phyloP scores from a whole-genome alignment of 2,113 vertebrate genomes.

The Melanocharis versteri region DNA sequence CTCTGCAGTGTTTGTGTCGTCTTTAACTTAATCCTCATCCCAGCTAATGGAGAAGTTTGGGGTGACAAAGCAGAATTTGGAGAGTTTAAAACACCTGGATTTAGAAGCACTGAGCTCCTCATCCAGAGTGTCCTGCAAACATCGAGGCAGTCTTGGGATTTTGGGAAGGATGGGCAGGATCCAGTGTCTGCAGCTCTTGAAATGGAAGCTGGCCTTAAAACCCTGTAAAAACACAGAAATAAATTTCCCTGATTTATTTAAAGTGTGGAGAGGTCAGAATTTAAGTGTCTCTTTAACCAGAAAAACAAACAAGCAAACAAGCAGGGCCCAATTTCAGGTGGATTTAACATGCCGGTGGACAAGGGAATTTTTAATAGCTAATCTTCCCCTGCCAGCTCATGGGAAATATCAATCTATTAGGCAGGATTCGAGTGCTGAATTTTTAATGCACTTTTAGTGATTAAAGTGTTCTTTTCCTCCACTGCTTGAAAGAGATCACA shows the following conservation, averaged over 20 bases:
- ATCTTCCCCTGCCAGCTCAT: conserved; percentile 38
- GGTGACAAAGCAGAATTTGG: not conserved
- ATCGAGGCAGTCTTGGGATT: not conserved
- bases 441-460: conserved; percentile 58
- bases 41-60: not conserved
- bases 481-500: conserved; percentile 32
- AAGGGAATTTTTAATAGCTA: conserved; percentile 60
- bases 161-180: not conserved
- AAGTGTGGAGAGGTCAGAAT: not conserved
- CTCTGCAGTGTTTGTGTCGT: not conserved
- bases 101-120: not conserved
- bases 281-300: not conserved
- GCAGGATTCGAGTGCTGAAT: conserved; percentile 54
- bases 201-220: not conserved
- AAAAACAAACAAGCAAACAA: conserved; percentile 6
- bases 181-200: not conserved
- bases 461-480: conserved; percentile 44
- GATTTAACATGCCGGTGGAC: conserved; percentile 38
- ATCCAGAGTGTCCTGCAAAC: not conserved
- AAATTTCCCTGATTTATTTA: not conserved
- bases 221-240: not conserved
- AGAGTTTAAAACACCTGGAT: not conserved
- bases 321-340: conserved; percentile 16
- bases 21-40: not conserved
- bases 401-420: conserved; percentile 65